phyloP scores from a whole-genome alignment of 2,797 vertebrate genomes.

The Potorous gilbertii region DNA sequence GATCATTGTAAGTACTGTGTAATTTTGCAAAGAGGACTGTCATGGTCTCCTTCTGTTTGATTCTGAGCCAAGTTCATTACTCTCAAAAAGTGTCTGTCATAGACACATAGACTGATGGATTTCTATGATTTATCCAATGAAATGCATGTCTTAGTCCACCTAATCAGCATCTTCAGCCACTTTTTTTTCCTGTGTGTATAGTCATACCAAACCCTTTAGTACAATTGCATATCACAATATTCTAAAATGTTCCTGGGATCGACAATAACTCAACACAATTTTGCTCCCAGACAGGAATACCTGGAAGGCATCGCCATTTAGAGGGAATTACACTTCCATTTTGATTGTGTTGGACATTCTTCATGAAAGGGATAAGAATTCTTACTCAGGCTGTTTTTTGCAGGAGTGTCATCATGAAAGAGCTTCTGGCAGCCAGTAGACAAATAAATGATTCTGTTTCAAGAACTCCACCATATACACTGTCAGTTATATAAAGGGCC shows the following conservation, averaged over 20 bases:
- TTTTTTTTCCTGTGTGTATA: neutral
- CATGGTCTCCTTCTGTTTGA: neutral
- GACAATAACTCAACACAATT: neutral
- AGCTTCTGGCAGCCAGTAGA: neutral
- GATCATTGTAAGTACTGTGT: neutral
- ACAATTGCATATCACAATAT: neutral
- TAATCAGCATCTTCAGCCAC: neutral
- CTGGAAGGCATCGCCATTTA: neutral
- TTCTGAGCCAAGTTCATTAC: neutral
- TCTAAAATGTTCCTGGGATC: neutral
- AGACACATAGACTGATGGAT: neutral
- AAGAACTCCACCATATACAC: neutral
- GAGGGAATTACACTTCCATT: neutral
- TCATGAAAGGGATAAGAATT: neutral
- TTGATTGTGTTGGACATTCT: neutral
- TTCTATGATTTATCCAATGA: neutral
- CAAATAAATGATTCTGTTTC: slow-evolving; percentile 5
- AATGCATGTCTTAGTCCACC: neutral
- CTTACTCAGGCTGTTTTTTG: neutral
- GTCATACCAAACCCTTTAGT: neutral
- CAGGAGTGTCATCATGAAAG: neutral
- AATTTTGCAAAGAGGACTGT: neutral
- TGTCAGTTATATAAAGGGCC: neutral
- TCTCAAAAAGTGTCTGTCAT: neutral
- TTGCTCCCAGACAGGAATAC: neutral